Percentiles rank a stretch among this genome's conserved stretches.
phyloP scores from a whole-genome alignment of 2,113 vertebrate species.

The Nothobranchius kuhntae region DNA sequence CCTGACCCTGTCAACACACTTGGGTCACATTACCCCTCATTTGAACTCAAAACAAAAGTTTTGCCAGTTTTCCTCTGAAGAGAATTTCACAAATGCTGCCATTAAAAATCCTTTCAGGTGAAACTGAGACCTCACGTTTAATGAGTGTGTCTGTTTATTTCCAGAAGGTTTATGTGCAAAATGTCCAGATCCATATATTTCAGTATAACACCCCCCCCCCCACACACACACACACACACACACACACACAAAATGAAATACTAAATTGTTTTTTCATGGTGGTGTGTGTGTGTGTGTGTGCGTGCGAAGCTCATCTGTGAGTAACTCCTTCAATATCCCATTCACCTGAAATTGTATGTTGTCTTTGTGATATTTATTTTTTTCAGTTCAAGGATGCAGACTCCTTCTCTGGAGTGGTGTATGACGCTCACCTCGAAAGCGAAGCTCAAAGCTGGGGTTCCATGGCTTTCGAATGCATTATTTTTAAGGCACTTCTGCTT shows the following conservation, averaged over 20 bases:
- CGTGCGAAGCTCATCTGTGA: conserved; percentile 5
- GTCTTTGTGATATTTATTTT: conserved; percentile 29
- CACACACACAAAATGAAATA: neutral
- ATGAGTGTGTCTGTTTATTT: conserved; percentile 5
- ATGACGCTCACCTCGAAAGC: conserved; percentile 27
- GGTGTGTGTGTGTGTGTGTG: conserved; percentile 5
- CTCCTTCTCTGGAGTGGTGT: conserved; percentile 42
- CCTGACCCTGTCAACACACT: too few relatives aligned
- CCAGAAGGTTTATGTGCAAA: conserved; percentile 25
- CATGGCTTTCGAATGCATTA: conserved; percentile 19
- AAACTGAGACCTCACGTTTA: conserved; percentile 21
- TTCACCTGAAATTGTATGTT: conserved; percentile 55
- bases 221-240: too few relatives aligned
- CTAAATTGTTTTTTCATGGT: conserved; percentile 5
- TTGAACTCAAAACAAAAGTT: conserved; percentile 39
- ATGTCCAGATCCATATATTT: neutral
- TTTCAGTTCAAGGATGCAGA: conserved; percentile 51
- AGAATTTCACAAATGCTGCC: conserved; percentile 1
- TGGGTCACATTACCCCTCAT: too few relatives aligned
- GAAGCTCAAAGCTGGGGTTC: conserved; percentile 28
- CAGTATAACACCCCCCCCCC: too few relatives aligned
- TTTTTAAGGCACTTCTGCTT: conserved; percentile 43
- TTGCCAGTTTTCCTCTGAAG: neutral
- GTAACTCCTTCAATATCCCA: conserved; percentile 40
- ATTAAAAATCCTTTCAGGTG: conserved; percentile 26